These are phyloP conservation scores for Tachuris rubrigastra DNA, from an alignment of 2,113 vertebrate species.

Conservation along the genomic window DNA sequence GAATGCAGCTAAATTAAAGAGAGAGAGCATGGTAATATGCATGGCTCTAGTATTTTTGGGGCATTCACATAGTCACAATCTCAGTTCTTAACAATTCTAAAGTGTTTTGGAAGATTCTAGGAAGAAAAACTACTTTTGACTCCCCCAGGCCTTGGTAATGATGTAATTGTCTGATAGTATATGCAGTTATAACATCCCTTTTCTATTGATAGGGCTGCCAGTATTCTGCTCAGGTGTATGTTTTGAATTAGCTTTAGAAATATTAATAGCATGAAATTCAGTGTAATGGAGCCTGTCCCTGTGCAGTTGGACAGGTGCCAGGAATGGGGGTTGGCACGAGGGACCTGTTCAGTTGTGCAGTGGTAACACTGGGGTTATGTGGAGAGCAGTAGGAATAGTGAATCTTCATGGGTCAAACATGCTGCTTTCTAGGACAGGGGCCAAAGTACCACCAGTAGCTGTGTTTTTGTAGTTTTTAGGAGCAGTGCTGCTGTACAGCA, in stretches of 20 bases:
- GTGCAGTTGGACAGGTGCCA: background rate
- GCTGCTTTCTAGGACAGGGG: background rate
- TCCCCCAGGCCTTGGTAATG: background rate
- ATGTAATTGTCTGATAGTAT: background rate
- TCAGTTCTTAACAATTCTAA: background rate
- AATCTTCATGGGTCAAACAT: background rate
- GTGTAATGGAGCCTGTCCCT: background rate
- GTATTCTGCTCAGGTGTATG: background rate
- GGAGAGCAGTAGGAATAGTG: background rate
- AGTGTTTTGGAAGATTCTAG: background rate
- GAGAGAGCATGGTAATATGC: background rate
- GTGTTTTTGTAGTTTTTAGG: background rate
- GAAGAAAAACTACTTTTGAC: background rate
- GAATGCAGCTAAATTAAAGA: background rate
- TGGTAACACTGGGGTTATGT: rapidly evolving
- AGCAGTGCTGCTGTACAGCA: background rate
- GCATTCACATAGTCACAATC: background rate
- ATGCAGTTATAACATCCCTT: background rate
- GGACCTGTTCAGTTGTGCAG: background rate
- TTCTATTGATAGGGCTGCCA: background rate
- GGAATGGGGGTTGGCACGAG: background rate
- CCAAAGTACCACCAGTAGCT: background rate
- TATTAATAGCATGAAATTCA: background rate
- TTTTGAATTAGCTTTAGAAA: background rate
- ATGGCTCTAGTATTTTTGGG: background rate